These are phyloP conservation scores for Nephila pilipes DNA, from an alignment of 1,140 invertebrate genomes.

Conservation along the genomic window DNA sequence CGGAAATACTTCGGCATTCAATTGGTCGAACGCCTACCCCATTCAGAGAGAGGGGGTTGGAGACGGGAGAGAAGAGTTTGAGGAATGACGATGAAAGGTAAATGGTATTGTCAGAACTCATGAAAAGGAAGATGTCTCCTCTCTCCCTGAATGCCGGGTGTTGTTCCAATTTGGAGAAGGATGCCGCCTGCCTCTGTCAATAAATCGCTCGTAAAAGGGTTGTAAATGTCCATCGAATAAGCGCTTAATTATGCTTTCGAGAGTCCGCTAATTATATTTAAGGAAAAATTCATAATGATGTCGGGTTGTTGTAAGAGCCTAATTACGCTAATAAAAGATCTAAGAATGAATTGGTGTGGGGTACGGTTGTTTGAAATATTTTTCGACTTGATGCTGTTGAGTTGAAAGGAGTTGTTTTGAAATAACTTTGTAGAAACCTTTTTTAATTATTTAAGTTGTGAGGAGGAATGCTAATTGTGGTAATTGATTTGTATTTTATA, in stretches of 20 bases:
- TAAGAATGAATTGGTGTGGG: neutral
- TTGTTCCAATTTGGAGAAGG: neutral
- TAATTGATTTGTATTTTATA: too few species aligned
- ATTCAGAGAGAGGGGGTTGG: neutral
- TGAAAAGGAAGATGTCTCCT: constrained; percentile 32
- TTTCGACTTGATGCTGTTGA: neutral
- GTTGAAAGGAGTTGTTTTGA: neutral
- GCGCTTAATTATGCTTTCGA: constrained; percentile 17
- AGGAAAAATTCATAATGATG: neutral
- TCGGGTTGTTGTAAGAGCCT: neutral
- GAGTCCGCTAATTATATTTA: neutral
- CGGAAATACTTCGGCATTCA: neutral
- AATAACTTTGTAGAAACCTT: neutral
- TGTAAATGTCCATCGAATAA: constrained; percentile 3
- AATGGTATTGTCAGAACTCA: constrained; percentile 35
- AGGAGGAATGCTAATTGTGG: too few species aligned
- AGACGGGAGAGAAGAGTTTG: neutral
- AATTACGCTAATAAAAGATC: neutral
- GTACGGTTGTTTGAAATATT: neutral
- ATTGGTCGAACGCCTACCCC: neutral
- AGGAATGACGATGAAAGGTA: constrained; percentile 16
- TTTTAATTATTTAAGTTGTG: too few species aligned
- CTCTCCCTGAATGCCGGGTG: neutral
- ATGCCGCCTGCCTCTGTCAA: neutral
- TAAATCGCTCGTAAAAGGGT: neutral